Conservation (phyloP, 2,797 vertebrate genomes). For the Fundulus diaphanus region DNA sequence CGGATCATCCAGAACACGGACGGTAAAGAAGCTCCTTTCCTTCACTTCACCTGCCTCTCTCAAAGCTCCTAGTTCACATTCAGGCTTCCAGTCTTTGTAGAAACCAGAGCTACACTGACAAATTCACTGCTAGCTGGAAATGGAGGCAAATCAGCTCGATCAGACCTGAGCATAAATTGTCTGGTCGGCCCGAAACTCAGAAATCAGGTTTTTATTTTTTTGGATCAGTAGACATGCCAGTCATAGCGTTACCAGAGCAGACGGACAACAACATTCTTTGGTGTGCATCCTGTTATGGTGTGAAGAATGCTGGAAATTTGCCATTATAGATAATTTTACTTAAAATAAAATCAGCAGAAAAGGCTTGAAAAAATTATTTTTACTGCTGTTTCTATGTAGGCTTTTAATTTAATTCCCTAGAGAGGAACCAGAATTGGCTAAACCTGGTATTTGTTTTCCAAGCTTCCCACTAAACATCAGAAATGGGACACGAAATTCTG, state of each 20-base stretch:
- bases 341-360: neutral
- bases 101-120: neutral
- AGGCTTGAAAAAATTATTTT: neutral
- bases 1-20: slow-evolving; percentile 91
- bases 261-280: neutral
- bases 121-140: neutral
- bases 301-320: neutral
- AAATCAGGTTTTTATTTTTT: neutral
- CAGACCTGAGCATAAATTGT: neutral
- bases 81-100: neutral
- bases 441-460: neutral
- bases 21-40: slow-evolving; percentile 74
- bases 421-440: neutral
- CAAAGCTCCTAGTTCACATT: neutral
- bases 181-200: neutral
- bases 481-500: neutral
- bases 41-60: neutral
- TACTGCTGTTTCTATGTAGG: neutral
- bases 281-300: neutral
- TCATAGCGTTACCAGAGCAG: neutral
- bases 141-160: neutral
- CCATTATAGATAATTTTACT: too few relatives aligned
- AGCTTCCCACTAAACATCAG: neutral
- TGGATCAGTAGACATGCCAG: neutral
- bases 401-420: neutral